Base-by-base conservation (phyloP, 2,888 invertebrate species). In the Plebejus anna region DNA sequence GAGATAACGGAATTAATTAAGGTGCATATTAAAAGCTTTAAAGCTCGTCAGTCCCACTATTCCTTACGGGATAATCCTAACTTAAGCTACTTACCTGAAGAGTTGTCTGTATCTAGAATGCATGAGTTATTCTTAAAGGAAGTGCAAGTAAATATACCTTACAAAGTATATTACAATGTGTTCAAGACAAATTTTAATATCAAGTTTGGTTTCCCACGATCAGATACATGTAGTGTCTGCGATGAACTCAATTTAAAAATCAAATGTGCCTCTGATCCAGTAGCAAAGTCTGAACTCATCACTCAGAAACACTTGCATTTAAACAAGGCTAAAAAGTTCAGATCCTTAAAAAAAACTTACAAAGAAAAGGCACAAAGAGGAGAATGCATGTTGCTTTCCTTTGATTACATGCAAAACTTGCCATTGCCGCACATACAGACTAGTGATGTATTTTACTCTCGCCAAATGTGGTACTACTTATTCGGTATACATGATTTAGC, bases 391-490 rank as follows among this genome's bases (percentile, higher is more conserved):
- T 9, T 55, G 55, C 55, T 55, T 55, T 55, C 13, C 11, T 55
- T 55, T 3, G 55, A 55, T 42, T 42, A 42, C 42, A 42, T 42
- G 42, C 42, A 42, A 42, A 42, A 42, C 7, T 42, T 42, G 42
- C 55, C 55, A 55, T 55, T 55, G 55, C 55, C 55, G 55, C 55
- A 55, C 55, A 55, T 55, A 55, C 55, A 55, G 55, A 55, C 55
- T 9, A 55, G 55, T 13, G 13, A 55, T 55, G 55, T 55, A 55
- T 55, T 55, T 55, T 57, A 57, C 57, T 57, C 57, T 57, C 57
- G 4, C 57, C 57, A 57, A 57, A 57, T 57, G 57, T 57, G 57
- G 57, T 57, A 57, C 57, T 57, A 57, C 57, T 57, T 57, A 57
- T 57, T 57, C 4, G 4, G 57, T n/a, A 57, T n/a, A 57, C 57